Evolutionary conservation across 2,888 invertebrate genomes (phyloP).

Genomic region (Julus scandinavius): DNA sequence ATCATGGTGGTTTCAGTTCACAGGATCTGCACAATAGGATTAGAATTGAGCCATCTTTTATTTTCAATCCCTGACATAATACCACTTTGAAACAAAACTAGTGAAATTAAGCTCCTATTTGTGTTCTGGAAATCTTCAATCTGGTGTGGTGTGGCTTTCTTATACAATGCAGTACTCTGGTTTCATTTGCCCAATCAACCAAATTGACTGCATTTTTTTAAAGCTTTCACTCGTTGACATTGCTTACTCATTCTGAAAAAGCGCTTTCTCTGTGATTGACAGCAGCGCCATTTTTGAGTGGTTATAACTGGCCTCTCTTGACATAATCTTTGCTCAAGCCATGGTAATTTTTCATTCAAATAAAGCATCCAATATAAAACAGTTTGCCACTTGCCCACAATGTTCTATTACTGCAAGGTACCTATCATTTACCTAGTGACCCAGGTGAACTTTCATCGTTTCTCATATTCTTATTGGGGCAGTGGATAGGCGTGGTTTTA

Average conservation of each 20-base stretch:
- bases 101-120: too few relatives aligned
- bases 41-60: too few relatives aligned
- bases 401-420: neutral
- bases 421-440: slow-evolving; percentile 20
- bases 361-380: too few relatives aligned
- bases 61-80: too few relatives aligned
- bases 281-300: neutral
- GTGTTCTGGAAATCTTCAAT: neutral
- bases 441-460: neutral
- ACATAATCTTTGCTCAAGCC: neutral
- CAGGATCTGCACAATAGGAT: too few relatives aligned
- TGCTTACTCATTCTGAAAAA: neutral
- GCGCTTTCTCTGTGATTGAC: neutral
- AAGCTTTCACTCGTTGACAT: neutral
- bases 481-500: neutral
- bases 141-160: neutral
- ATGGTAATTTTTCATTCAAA: neutral
- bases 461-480: neutral
- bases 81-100: too few relatives aligned
- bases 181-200: neutral
- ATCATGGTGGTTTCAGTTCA: too few relatives aligned
- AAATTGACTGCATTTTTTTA: neutral
- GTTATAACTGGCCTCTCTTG: neutral
- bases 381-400: too few relatives aligned
- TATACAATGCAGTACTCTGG: neutral